These are phyloP conservation scores for Frankliniella fusca DNA, from an alignment of 2,888 invertebrate genomes.

Conservation along the genomic window DNA sequence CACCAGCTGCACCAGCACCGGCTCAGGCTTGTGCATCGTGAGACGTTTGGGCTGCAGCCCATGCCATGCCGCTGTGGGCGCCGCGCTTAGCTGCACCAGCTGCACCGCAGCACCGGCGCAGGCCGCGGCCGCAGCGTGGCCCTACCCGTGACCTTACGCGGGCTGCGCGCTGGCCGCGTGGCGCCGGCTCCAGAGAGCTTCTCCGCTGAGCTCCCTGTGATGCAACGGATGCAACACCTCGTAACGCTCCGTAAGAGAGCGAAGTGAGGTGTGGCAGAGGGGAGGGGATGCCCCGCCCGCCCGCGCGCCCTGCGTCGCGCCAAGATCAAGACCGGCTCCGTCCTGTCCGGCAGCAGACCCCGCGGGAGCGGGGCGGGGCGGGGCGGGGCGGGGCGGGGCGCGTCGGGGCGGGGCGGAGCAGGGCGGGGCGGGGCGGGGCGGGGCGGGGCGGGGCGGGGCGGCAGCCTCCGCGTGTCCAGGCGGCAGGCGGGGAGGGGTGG, in stretches of 20 bases:
- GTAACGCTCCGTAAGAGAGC: neutral
- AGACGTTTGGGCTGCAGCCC: too few species aligned
- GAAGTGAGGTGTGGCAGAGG: neutral
- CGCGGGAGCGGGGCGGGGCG: too few species aligned
- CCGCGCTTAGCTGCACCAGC: neutral
- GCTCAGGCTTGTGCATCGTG: too few species aligned
- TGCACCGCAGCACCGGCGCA: neutral
- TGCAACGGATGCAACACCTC: neutral
- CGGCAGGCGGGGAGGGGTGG: neutral
- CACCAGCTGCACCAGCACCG: too few species aligned
- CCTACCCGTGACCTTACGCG: neutral
- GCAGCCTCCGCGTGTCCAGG: too few species aligned
- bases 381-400: neutral
- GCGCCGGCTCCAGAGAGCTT: neutral
- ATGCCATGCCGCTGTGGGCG: neutral
- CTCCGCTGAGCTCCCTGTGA: neutral
- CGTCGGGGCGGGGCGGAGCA: neutral
- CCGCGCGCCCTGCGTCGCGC: neutral
- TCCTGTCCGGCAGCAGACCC: neutral
- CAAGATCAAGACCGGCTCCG: conserved; percentile 16
- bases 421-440: neutral
- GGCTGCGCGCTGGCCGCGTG: neutral
- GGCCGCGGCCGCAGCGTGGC: neutral
- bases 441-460: neutral
- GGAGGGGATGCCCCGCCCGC: neutral